Conservation (phyloP, 2,888 invertebrate genomes). For the Netelia virgata region DNA sequence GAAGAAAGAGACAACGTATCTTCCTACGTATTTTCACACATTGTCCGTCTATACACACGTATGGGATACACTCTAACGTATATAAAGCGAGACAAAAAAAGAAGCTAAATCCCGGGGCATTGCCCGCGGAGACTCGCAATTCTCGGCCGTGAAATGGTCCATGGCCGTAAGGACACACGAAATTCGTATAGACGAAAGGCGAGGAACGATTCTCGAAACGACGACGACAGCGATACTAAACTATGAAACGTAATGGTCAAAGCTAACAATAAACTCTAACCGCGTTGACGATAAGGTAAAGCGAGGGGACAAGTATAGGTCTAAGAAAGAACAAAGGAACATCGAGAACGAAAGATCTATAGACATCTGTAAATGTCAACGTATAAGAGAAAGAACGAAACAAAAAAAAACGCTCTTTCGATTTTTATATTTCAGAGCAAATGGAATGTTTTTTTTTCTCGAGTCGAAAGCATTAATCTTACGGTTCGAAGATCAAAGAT, state of each 20-base stretch:
- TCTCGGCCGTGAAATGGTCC: constrained; percentile 30
- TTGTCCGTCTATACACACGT: not conserved
- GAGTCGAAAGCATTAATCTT: no score
- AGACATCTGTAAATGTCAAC: not conserved
- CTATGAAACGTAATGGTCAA: constrained; percentile 43
- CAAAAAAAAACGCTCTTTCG: not conserved
- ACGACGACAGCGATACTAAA: constrained; percentile 35
- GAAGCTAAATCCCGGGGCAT: constrained; percentile 53
- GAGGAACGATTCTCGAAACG: constrained; percentile 13
- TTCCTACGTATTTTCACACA: constrained; percentile 21
- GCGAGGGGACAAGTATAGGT: constrained; percentile 26
- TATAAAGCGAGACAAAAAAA: constrained; percentile 44
- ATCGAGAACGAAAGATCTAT: constrained; percentile 16
- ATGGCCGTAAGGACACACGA: not conserved
- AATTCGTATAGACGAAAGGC: constrained; percentile 26
- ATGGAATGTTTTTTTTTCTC: no score
- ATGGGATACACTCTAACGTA: not conserved
- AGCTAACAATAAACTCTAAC: constrained; percentile 47
- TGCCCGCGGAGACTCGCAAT: constrained; percentile 54
- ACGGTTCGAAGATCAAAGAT: no score
- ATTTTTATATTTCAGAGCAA: not conserved
- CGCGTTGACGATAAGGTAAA: constrained; percentile 41
- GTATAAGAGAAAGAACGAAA: not conserved
- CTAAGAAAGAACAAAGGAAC: not conserved
- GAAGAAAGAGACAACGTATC: not conserved